These are phyloP conservation scores for Gerris buenoi DNA, from an alignment of 1,140 invertebrate species.

Conservation along the genomic window DNA sequence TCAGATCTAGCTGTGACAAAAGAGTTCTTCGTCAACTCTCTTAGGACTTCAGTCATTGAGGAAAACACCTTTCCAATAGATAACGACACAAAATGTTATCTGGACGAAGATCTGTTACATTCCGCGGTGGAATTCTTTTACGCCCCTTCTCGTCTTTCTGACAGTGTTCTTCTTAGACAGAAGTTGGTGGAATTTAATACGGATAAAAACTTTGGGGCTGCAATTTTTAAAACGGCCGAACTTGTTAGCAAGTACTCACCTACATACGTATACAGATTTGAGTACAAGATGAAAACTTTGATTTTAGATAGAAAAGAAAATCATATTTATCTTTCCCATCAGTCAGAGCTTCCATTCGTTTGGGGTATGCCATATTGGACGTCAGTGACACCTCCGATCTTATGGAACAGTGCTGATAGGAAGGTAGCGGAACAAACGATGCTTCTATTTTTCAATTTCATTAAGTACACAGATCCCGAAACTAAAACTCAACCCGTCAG, in stretches of 20 bases:
- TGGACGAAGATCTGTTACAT: constrained; percentile 49
- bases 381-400: constrained; percentile 29
- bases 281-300: constrained; percentile 49
- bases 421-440: constrained; percentile 57
- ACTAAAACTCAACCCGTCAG: constrained; percentile 42
- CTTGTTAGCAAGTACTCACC: constrained; percentile 38
- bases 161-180: constrained; percentile 39
- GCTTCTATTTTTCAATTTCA: constrained; percentile 58
- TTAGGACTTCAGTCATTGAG: constrained; percentile 36
- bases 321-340: constrained; percentile 60
- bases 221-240: constrained; percentile 45
- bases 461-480: constrained; percentile 50
- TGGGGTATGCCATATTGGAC: constrained; percentile 58
- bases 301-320: constrained; percentile 44
- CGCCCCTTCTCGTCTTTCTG: constrained; percentile 39
- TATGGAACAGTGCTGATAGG: constrained; percentile 59
- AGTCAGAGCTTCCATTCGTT: constrained; percentile 59
- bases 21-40: constrained; percentile 38
- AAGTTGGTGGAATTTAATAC: constrained; percentile 49
- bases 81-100: constrained; percentile 41
- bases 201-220: constrained; percentile 54
- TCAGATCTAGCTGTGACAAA: constrained; percentile 33
- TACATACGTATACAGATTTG: constrained; percentile 56
- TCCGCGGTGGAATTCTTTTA: constrained; percentile 62
- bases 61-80: constrained; percentile 34